Evolutionary conservation across 2,888 invertebrate genomes (phyloP), one percentile per base, ranked within the genome.

Genomic region (Aelia acuminata): DNA sequence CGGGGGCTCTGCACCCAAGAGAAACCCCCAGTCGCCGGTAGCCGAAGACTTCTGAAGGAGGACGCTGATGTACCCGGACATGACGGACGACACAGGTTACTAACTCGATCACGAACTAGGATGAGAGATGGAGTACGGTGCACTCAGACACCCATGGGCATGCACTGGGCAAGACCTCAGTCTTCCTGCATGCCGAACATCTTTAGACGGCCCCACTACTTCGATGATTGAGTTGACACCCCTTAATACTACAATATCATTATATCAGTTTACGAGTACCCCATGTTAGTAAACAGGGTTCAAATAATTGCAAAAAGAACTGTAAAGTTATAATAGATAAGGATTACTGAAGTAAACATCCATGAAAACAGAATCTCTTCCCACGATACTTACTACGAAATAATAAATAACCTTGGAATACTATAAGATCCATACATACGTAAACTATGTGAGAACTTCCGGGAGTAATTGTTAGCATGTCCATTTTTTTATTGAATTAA

Each of bases 11-110:
- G 91, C 90, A 4, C 91, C 91, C 20, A 91, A 89, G 70, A 89
- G 89, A 89, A 91, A 91, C 53, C 91, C 91, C 91, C 91, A 91
- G 35, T 90, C 90, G 39, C 90, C 89, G 47, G 89, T 89, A 50
- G 90, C 89, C 88, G 91, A 90, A 70, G 90, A 90, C 84, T 91
- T 91, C 89, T 91, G 91, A 89, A 91, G 89, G 75, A 91, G 90
- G 26, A 91, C 91, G 86, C 90, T 91, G 89, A 91, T 88, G 90
- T 90, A 85, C 47, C 89, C 85, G n/a, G 84, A 47, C 87, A 87
- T 87, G 70, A 31, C 48, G 35, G 48, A 85, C 48, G 48, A 85
- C 48, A n/a, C n/a, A 8, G 22, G n/a, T n/a, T 80, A n/a, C 22
- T 13, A 35, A 43, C 39, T 70, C 22, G 63, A 47, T 31, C 48